Evolutionary conservation across 1,140 invertebrate species (phyloP).

Genomic region (Zaprionus vittiger): DNA sequence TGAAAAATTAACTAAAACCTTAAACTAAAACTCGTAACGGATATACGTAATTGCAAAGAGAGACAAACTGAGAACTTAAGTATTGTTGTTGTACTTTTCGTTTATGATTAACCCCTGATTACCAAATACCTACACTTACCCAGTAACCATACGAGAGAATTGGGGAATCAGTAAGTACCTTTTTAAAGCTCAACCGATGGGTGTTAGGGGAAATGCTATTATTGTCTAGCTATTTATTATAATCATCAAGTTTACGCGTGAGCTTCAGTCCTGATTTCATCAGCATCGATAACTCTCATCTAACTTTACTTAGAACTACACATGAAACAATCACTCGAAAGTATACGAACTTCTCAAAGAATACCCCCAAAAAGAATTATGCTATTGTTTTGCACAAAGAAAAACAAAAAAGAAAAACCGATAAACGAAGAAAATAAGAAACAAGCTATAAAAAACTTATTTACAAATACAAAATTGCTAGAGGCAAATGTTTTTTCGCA

Average conservation of each 20-base stretch:
- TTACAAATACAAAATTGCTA: conserved; percentile 62
- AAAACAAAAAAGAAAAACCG: conserved; percentile 21
- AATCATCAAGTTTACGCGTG: conserved; percentile 43
- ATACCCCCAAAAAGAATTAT: conserved; percentile 58
- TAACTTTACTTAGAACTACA: conserved; percentile 57
- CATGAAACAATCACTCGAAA: conserved; percentile 81
- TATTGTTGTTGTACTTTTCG: conserved; percentile 56
- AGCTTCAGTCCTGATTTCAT: conserved; percentile 68
- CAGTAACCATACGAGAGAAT: conserved; percentile 12
- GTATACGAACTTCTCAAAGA: conserved; percentile 83
- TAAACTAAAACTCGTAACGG: conserved; percentile 64
- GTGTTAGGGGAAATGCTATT: conserved; percentile 14
- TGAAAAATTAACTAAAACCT: conserved; percentile 47
- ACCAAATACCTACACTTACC: conserved; percentile 20
- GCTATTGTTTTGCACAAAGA: conserved; percentile 70
- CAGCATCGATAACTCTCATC: conserved; percentile 27
- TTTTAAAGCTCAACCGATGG: conserved; percentile 45
- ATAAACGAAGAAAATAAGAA: conserved; percentile 34
- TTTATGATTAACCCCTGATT: conserved; percentile 42
- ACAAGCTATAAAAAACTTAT: conserved; percentile 56
- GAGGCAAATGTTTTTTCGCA: conserved; percentile 45
- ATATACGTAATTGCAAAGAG: conserved; percentile 78
- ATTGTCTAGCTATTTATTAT: conserved; percentile 38
- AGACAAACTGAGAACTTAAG: conserved; percentile 74
- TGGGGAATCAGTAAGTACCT: conserved; percentile 60